Evolutionary conservation across 2,888 invertebrate species (phyloP).

Genomic region (Apodemia duryi): DNA sequence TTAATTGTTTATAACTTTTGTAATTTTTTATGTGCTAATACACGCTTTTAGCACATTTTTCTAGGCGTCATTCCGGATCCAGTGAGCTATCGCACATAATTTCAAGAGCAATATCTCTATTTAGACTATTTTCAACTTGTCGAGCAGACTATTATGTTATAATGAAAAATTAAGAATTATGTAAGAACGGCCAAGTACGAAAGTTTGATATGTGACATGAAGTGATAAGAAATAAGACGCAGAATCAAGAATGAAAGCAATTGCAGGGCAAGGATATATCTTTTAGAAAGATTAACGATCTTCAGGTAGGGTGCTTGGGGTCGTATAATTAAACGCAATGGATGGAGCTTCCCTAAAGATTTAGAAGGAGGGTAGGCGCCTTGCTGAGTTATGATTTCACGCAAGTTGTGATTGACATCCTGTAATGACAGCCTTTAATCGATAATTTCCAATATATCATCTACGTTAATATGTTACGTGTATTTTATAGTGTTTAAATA

Average conservation of each 20-base stretch:
- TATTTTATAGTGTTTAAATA: no score
- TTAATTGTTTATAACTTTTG: no score
- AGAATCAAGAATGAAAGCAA: constrained; percentile 55
- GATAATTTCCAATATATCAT: constrained; percentile 30
- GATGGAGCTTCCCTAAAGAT: constrained; percentile 73
- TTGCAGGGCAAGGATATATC: constrained; percentile 65
- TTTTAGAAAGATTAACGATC: constrained; percentile 79
- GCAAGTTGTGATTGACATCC: constrained; percentile 69
- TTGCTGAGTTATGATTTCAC: constrained; percentile 76
- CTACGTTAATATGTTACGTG: no score
- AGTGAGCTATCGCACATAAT: no score
- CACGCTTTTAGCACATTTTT: no score
- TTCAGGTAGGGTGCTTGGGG: constrained; percentile 69
- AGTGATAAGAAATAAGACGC: constrained; percentile 60
- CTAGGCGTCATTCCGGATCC: no score
- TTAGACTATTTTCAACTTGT: no score
- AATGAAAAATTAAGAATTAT: no score
- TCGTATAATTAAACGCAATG: constrained; percentile 77
- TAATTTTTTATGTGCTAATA: no score
- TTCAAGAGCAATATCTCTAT: no score
- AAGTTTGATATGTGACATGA: constrained; percentile 44
- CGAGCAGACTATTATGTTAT: no score
- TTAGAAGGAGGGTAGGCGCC: constrained; percentile 68
- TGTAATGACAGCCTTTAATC: constrained; percentile 59
- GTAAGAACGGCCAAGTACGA: no score